Evolutionary conservation across 2,113 vertebrate species (phyloP).

Genomic region (Vicugna pacos): DNA sequence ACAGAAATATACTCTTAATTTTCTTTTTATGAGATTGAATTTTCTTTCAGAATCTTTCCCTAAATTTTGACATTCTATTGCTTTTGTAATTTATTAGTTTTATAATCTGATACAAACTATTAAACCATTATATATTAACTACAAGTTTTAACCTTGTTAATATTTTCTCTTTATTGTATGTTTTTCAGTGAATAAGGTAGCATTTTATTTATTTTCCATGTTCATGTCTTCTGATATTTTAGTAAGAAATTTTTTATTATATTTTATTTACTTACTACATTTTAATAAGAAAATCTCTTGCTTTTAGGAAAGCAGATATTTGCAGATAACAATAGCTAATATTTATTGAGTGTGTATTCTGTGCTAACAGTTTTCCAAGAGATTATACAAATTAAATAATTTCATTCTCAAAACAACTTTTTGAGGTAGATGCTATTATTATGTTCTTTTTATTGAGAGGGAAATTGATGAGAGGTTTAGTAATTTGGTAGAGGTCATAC

Average conservation of each 20-base stretch:
- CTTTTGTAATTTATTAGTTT: constrained; percentile 4
- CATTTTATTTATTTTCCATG: constrained; percentile 53
- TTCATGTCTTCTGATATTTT: neutral
- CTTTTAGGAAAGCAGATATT: neutral
- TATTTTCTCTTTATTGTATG: neutral
- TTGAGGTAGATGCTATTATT: neutral
- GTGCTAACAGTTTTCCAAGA: constrained; percentile 17
- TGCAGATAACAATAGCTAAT: constrained; percentile 37
- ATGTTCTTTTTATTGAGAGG: constrained; percentile 15
- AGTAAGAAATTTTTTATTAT: neutral
- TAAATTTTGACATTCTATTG: constrained; percentile 28
- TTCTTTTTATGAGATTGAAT: neutral
- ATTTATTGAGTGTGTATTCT: constrained; percentile 49
- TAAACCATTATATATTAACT: constrained; percentile 39
- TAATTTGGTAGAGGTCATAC: constrained; percentile 42
- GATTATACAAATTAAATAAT: constrained; percentile 31
- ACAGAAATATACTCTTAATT: constrained; percentile 4
- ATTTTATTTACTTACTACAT: neutral
- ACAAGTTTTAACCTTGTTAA: constrained; percentile 14
- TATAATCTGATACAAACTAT: neutral
- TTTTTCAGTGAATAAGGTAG: constrained; percentile 15
- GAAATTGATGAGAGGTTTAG: constrained; percentile 37
- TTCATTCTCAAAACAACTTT: constrained; percentile 25
- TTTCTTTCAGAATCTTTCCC: constrained; percentile 35
- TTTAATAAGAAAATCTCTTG: constrained; percentile 26